These are phyloP conservation scores for Phrynocephalus guinanensis DNA, from an alignment of 2,797 vertebrate species.

Conservation along the genomic window DNA sequence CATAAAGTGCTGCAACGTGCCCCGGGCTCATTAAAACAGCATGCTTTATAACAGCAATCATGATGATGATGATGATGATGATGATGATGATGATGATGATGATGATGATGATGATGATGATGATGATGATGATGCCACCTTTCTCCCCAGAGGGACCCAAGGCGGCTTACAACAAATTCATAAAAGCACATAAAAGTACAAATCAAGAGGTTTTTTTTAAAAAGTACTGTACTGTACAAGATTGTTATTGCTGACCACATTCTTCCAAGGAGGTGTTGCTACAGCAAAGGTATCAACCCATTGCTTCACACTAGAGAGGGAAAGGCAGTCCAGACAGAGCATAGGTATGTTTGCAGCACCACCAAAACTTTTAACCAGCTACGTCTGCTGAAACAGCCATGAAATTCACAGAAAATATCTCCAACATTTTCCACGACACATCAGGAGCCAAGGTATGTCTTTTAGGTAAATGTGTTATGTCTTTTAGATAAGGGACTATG, in stretches of 20 bases:
- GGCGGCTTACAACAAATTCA: no score
- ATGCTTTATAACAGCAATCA: not conserved
- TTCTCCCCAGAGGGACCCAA: no score
- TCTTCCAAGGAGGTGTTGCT: not conserved
- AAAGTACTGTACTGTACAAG: not conserved
- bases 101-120: no score
- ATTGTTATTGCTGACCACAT: not conserved
- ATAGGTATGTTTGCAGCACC: not conserved
- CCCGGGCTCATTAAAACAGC: constrained; percentile 20
- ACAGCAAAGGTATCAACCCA: fast-evolving
- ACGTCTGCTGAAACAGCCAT: not conserved
- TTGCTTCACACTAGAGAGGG: not conserved
- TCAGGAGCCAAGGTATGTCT: not conserved
- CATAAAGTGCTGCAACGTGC: constrained; percentile 23
- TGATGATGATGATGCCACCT: no score
- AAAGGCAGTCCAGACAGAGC: not conserved
- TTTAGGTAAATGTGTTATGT: not conserved
- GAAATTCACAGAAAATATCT: not conserved
- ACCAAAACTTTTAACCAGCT: constrained; percentile 16
- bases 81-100: no score
- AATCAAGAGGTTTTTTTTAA: not conserved
- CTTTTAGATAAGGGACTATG: not conserved
- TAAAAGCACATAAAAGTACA: no score
- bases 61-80: no score
- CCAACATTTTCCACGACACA: not conserved